Conservation (phyloP, 2,797 vertebrate species). For the Eulemur rubriventer region DNA sequence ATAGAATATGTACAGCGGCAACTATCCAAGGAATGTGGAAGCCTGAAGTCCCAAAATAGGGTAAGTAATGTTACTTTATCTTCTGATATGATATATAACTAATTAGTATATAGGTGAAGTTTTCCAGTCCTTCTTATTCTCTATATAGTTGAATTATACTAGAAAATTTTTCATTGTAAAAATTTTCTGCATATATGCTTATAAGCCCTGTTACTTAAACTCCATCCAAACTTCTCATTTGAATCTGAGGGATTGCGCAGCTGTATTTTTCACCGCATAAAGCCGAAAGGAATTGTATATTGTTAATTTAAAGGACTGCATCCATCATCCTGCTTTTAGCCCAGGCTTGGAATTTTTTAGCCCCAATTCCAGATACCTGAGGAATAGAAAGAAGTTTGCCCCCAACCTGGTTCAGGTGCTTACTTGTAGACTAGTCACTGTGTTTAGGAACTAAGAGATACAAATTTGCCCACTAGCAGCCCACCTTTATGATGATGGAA, state of each 20-base stretch:
- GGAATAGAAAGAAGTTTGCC: neutral
- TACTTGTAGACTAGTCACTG: neutral
- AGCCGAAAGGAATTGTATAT: neutral
- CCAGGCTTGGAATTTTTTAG: neutral
- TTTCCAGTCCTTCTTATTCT: neutral
- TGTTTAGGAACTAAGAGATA: neutral
- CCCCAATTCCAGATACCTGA: neutral
- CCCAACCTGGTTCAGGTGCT: neutral
- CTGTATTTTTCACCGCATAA: neutral
- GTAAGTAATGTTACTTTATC: slow-evolving; percentile 62
- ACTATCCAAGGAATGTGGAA: slow-evolving; percentile 76
- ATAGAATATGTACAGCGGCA: slow-evolving; percentile 76
- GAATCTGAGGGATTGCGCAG: neutral
- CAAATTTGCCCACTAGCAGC: neutral
- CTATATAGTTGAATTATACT: neutral
- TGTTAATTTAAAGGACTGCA: neutral
- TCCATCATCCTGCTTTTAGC: neutral
- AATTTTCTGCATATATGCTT: neutral
- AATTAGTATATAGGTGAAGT: neutral
- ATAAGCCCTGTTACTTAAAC: neutral
- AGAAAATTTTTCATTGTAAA: neutral
- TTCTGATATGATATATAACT: neutral
- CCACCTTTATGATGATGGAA: neutral
- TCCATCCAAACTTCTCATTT: neutral
- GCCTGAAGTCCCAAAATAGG: slow-evolving; percentile 74